Evolutionary conservation across 2,888 invertebrate genomes (phyloP).

Genomic region (Campoplex nolae): DNA sequence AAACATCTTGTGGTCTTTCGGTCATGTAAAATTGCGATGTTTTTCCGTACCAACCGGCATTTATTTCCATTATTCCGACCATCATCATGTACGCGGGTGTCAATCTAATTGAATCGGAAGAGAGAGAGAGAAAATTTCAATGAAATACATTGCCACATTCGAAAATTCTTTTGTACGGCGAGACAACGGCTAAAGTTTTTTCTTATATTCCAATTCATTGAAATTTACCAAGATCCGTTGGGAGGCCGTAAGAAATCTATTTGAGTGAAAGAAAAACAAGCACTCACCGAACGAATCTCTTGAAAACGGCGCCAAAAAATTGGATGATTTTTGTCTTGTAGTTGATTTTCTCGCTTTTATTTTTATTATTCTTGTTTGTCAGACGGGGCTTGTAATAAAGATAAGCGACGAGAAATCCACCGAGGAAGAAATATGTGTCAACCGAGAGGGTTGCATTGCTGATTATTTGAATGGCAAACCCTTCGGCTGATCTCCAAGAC

Average conservation of each 20-base stretch:
- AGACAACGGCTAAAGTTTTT: neutral
- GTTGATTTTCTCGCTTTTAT: constrained; percentile 62
- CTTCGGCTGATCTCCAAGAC: constrained; percentile 81
- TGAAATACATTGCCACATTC: neutral
- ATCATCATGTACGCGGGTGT: constrained; percentile 85
- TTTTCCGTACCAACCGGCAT: constrained; percentile 82
- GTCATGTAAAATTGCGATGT: constrained; percentile 81
- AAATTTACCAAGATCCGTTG: neutral
- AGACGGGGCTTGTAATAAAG: constrained; percentile 72
- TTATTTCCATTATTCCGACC: constrained; percentile 83
- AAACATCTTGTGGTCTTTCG: constrained; percentile 83
- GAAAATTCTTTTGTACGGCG: neutral
- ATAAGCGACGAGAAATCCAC: constrained; percentile 80
- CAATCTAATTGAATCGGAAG: constrained; percentile 77
- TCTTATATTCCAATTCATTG: too few relatives aligned
- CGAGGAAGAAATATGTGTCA: constrained; percentile 85
- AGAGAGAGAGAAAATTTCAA: neutral
- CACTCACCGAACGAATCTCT: constrained; percentile 84
- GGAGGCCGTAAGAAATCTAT: neutral
- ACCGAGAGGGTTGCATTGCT: constrained; percentile 85
- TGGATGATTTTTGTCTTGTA: constrained; percentile 66
- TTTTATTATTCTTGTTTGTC: constrained; percentile 67
- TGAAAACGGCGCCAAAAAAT: constrained; percentile 76
- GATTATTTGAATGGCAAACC: constrained; percentile 82
- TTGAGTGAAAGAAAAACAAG: neutral